phyloP scores from a whole-genome alignment of 2,888 invertebrate genomes.

The Oscheius sp. region DNA sequence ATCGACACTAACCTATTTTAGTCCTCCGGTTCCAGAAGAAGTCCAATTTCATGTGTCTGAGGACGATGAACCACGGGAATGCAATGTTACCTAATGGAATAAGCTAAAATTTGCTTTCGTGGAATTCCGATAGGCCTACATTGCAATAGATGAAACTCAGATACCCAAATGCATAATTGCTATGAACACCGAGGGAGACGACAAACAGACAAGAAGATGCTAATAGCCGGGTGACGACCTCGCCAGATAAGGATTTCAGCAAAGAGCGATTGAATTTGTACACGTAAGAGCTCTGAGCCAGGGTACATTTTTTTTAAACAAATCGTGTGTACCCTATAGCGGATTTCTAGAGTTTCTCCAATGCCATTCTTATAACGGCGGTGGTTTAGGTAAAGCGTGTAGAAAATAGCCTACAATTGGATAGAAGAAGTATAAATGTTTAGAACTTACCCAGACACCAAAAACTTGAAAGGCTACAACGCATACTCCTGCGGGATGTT shows the following conservation, averaged over 20 bases:
- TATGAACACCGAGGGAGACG: neutral
- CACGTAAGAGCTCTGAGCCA: neutral
- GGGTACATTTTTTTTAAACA: too few relatives aligned
- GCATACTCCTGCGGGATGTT: neutral
- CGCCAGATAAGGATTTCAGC: neutral
- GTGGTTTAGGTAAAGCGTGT: neutral
- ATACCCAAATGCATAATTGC: neutral
- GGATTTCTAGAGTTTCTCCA: neutral
- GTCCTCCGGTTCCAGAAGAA: too few relatives aligned
- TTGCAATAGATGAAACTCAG: constrained; percentile 13
- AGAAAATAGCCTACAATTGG: neutral
- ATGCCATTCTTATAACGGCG: neutral
- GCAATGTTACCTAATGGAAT: constrained; percentile 3
- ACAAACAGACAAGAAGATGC: neutral
- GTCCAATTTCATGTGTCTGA: neutral
- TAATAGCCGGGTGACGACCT: neutral
- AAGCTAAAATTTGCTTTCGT: neutral
- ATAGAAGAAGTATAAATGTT: too few relatives aligned
- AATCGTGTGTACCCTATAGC: neutral
- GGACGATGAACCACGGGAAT: constrained; percentile 2
- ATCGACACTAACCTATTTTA: too few relatives aligned
- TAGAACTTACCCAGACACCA: neutral
- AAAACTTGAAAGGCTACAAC: neutral
- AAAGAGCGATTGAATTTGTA: constrained; percentile 17
- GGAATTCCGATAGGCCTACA: neutral